Conservation (phyloP, 92 coral and sea anemone species). For the Zoanthus solanderi region DNA sequence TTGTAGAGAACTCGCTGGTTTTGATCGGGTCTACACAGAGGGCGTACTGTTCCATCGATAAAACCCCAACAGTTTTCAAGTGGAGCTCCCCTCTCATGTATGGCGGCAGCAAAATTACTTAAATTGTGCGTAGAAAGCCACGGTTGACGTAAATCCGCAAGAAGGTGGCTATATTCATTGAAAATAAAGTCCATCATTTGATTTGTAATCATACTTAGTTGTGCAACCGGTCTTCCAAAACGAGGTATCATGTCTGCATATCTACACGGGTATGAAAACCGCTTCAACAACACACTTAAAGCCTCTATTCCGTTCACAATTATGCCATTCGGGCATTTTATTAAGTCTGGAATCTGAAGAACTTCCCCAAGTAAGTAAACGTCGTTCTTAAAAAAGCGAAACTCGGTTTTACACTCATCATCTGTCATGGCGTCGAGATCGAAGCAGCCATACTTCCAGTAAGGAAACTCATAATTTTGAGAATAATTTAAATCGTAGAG, state of each 20-base stretch:
- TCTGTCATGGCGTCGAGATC: slow-evolving; percentile 63
- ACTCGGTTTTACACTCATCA: slow-evolving; percentile 68
- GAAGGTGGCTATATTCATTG: slow-evolving; percentile 45
- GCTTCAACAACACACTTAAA: slow-evolving; percentile 47
- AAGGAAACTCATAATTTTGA: slow-evolving; percentile 68
- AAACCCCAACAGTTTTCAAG: slow-evolving; percentile 63
- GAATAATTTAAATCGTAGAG: slow-evolving; percentile 57
- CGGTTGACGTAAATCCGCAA: slow-evolving; percentile 45
- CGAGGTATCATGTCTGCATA: slow-evolving; percentile 60
- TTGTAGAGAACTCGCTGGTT: slow-evolving; percentile 58
- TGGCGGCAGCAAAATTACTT: slow-evolving; percentile 25
- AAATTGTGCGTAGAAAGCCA: slow-evolving; percentile 62
- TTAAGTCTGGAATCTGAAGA: slow-evolving; percentile 57
- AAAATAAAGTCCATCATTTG: slow-evolving; percentile 48
- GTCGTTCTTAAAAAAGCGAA: slow-evolving; percentile 66
- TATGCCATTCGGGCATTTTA: slow-evolving; percentile 52
- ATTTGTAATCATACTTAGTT: slow-evolving; percentile 48
- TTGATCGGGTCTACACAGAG: slow-evolving; percentile 57
- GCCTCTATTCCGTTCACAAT: slow-evolving; percentile 53
- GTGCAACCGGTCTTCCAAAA: slow-evolving; percentile 59
- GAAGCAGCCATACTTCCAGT: slow-evolving; percentile 69
- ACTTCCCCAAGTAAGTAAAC: slow-evolving; percentile 57
- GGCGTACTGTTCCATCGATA: slow-evolving; percentile 63
- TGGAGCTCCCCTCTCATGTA: slow-evolving; percentile 49
- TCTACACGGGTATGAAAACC: slow-evolving; percentile 59